Evolutionary conservation across 2,888 invertebrate genomes (phyloP).

Genomic region (Melanostoma mellinum): DNA sequence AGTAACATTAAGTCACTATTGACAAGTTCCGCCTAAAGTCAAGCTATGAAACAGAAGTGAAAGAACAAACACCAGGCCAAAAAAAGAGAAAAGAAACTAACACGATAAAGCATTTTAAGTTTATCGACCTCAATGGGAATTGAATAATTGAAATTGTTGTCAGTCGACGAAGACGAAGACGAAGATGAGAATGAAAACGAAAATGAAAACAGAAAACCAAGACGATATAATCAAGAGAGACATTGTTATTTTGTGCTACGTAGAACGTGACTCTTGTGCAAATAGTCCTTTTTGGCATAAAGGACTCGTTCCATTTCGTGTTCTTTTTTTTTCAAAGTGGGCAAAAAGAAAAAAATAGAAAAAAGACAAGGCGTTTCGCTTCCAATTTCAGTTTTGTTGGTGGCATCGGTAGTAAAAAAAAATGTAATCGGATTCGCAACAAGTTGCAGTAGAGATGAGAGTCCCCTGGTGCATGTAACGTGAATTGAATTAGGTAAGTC

Average conservation of each 20-base stretch:
- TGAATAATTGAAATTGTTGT: conserved; percentile 3
- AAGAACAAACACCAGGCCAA: background rate
- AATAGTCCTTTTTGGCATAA: background rate
- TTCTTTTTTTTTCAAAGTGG: background rate
- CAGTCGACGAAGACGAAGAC: background rate
- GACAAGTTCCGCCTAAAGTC: too few relatives aligned
- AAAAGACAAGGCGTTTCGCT: background rate
- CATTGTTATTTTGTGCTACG: background rate
- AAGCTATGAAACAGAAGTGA: too few relatives aligned
- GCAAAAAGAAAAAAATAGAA: background rate
- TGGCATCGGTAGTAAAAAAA: background rate
- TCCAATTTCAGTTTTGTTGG: conserved; percentile 1
- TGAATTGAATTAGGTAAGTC: background rate
- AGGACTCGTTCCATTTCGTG: background rate
- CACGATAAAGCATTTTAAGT: conserved; percentile 1
- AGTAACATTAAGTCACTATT: too few relatives aligned
- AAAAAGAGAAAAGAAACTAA: background rate
- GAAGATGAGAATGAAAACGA: background rate
- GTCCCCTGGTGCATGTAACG: background rate
- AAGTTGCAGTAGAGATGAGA: background rate
- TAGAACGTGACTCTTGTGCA: background rate
- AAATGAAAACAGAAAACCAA: background rate
- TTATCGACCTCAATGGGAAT: conserved; percentile 10
- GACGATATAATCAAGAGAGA: background rate
- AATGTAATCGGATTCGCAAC: background rate